Conservation (phyloP, 1,140 invertebrate species). For the Drosophila auraria region DNA sequence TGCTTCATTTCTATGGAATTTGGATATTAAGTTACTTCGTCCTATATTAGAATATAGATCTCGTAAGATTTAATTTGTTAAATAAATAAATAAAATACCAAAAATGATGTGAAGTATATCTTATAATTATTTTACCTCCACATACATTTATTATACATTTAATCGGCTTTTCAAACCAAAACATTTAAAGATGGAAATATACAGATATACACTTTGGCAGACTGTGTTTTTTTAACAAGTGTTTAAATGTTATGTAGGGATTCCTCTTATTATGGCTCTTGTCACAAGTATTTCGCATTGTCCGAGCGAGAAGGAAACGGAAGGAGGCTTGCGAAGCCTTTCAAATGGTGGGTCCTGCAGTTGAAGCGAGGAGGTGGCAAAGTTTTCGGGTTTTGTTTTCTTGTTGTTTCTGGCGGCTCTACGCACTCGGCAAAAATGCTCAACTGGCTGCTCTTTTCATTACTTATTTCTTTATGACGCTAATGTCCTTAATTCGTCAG, state of each 20-base stretch:
- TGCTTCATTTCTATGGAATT: no score
- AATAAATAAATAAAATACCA: no score
- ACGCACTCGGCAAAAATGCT: constrained; percentile 72
- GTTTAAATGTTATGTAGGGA: neutral
- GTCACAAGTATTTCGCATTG: constrained; percentile 1
- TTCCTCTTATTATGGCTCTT: neutral
- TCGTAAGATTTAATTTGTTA: no score
- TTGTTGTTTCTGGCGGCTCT: constrained; percentile 50
- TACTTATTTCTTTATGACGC: constrained; percentile 83
- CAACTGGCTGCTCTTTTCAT: constrained; percentile 74
- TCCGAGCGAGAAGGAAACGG: neutral
- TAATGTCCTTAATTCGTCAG: constrained; percentile 83
- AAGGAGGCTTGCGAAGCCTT: constrained; percentile 14
- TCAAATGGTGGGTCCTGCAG: constrained; percentile 8
- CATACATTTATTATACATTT: neutral
- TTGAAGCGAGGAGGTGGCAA: constrained; percentile 13
- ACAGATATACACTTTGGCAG: neutral
- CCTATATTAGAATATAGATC: no score
- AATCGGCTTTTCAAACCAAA: neutral
- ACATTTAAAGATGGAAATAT: neutral
- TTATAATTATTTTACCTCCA: no score
- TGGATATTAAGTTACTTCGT: no score
- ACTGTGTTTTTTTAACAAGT: constrained; percentile 1
- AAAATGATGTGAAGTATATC: no score
- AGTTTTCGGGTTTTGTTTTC: constrained; percentile 34